Evolutionary conservation across 53 echinoderm and acorn worm genomes (phyloP), one percentile per base, ranked within the genome.

Genomic region (Glandiceps talaboti): DNA sequence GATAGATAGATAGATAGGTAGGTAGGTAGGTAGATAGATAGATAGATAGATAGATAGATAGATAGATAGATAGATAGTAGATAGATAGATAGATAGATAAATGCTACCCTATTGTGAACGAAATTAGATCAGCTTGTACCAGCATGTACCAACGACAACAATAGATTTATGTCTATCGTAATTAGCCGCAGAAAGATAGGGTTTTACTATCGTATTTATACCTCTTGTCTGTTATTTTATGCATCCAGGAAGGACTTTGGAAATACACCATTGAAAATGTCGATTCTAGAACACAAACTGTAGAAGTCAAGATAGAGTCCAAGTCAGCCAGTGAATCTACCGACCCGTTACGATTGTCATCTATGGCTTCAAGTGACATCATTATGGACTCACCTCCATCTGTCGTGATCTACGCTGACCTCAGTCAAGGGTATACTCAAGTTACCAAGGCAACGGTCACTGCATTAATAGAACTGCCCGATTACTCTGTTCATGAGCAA

Each of bases 371-470:
- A 78, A 84, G 73, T 1, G 79, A 12, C 12, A 14, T 29, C 30
- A 77, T 77, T 29, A 31, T 29, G 30, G 30, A 31, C n/a, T 20
- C 30, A 29, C 32, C 12, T 28, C 29, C 27, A n/a, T n/a, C n/a
- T n/a, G n/a, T n/a, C n/a, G n/a, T n/a, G n/a, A n/a, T n/a, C n/a
- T 86, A 73, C 74, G 82, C 86, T 28, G 78, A 81, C 29, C 81
- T 86, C 74, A 80, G 81, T 30, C 81, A 86, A 32, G 86, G 86
- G 0, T 86, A 86, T 32, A 74, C 82, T 1, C 86, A 81, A n/a
- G 86, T 86, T 0, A 33, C 82, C 28, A 82, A 86, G 32, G 86
- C 79, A 0, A 33, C 30, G 32, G 86, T 86, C 14, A 26, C 32
- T 28, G 86, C 86, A 1, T 73, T 81, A 31, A 78, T 86, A 29